These are phyloP conservation scores for Allacma fusca DNA, from an alignment of 2,888 invertebrate species.

Conservation along the genomic window DNA sequence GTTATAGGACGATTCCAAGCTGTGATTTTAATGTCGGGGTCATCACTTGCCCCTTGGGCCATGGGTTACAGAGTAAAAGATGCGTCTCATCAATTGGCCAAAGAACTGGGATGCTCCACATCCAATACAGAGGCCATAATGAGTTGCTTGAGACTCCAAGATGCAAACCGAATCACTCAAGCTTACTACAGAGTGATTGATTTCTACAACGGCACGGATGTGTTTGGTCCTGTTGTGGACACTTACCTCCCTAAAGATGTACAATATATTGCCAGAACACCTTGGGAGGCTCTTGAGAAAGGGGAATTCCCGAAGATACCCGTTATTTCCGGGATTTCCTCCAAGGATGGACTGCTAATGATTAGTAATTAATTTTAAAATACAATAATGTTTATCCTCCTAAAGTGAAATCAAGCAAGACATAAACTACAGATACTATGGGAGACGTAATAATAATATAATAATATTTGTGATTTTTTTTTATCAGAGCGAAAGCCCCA, in stretches of 20 bases:
- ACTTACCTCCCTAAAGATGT: constrained; percentile 70
- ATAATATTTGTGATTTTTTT: no score
- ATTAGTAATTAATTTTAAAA: constrained; percentile 65
- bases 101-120: constrained; percentile 60
- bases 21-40: constrained; percentile 75
- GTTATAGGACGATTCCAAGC: constrained; percentile 74
- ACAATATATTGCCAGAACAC: constrained; percentile 71
- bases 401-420: no score
- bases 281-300: constrained; percentile 68
- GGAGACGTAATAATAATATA: no score
- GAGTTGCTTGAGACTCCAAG: constrained; percentile 72
- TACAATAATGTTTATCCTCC: neutral
- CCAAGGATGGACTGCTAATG: constrained; percentile 72
- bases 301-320: constrained; percentile 71
- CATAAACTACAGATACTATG: no score
- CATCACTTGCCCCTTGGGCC: constrained; percentile 66
- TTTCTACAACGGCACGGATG: constrained; percentile 60
- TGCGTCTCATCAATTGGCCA: constrained; percentile 58
- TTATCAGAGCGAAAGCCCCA: constrained; percentile 56
- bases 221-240: constrained; percentile 73
- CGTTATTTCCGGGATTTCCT: constrained; percentile 74
- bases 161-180: constrained; percentile 66
- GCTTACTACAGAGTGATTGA: constrained; percentile 59
- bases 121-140: constrained; percentile 65
- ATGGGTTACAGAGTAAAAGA: constrained; percentile 59